Percentiles rank a stretch among this genome's conserved stretches.
Evolutionary conservation across 2,113 vertebrate species (phyloP).

Genomic region (Plestiodon gilberti): DNA sequence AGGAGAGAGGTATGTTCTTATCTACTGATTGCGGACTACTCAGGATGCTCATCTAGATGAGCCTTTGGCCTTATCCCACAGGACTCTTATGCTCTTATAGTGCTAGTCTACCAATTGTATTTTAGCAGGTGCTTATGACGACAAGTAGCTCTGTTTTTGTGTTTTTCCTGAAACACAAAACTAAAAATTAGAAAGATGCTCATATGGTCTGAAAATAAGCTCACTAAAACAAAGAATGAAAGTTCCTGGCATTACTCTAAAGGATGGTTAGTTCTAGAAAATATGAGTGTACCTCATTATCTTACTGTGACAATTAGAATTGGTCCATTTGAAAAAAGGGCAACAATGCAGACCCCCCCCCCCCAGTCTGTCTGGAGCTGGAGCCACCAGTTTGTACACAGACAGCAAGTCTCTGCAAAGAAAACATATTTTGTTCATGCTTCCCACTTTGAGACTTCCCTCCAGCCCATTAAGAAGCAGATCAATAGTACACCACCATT

Average conservation of each 20-base stretch:
- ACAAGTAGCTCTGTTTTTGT: neutral
- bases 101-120: neutral
- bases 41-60: no score
- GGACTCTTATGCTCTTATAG: neutral
- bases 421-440: slow-evolving; percentile 45
- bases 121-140: neutral
- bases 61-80: no score
- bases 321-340: neutral
- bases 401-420: slow-evolving; percentile 46
- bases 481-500: slow-evolving; percentile 60
- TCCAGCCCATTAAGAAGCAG: slow-evolving; percentile 34
- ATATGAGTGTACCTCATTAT: neutral
- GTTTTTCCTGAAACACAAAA: neutral
- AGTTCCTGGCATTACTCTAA: neutral
- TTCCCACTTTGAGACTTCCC: slow-evolving; percentile 21
- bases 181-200: neutral
- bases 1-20: no score
- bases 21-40: no score
- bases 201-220: neutral
- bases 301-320: neutral
- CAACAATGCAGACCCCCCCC: neutral
- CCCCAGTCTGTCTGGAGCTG: neutral
- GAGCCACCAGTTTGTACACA: slow-evolving; percentile 38
- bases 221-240: neutral
- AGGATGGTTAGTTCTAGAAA: neutral